These are phyloP conservation scores for Gymnoscopelus braueri DNA, from an alignment of 2,797 vertebrate species.

Conservation along the genomic window DNA sequence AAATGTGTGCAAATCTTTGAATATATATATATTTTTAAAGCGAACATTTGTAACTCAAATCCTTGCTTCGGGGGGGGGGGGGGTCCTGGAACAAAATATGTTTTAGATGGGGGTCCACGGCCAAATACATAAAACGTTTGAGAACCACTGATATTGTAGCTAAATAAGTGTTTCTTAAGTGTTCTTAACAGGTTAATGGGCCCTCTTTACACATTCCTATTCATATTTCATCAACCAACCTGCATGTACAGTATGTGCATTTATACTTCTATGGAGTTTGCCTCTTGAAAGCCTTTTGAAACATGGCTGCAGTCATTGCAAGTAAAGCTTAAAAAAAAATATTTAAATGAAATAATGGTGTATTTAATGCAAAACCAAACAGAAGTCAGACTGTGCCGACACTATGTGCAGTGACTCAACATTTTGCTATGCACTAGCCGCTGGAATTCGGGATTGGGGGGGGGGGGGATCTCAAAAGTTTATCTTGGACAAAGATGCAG, in stretches of 20 bases:
- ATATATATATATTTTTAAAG: no score
- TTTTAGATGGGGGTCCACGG: no score
- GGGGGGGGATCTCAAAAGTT: conserved; percentile 52
- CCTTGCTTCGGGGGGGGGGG: no score
- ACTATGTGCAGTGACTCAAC: conserved; percentile 54
- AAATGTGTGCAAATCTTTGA: no score
- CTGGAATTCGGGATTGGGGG: conserved; percentile 57
- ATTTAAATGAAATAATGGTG: neutral
- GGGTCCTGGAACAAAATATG: no score
- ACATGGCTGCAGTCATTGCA: neutral
- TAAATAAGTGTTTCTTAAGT: no score
- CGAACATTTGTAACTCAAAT: no score
- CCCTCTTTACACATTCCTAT: neutral
- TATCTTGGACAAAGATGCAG: conserved; percentile 63
- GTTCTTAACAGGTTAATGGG: no score
- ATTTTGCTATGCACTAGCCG: conserved; percentile 59
- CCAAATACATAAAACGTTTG: no score
- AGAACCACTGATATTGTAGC: no score
- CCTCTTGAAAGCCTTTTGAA: neutral
- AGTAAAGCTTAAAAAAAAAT: no score
- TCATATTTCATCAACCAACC: neutral
- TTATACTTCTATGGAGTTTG: no score
- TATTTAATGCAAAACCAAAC: conserved; percentile 42
- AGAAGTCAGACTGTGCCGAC: conserved; percentile 53
- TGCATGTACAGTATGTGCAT: neutral